Conservation (phyloP, 2,888 invertebrate species). For the Reticulitermes lucifugus region DNA sequence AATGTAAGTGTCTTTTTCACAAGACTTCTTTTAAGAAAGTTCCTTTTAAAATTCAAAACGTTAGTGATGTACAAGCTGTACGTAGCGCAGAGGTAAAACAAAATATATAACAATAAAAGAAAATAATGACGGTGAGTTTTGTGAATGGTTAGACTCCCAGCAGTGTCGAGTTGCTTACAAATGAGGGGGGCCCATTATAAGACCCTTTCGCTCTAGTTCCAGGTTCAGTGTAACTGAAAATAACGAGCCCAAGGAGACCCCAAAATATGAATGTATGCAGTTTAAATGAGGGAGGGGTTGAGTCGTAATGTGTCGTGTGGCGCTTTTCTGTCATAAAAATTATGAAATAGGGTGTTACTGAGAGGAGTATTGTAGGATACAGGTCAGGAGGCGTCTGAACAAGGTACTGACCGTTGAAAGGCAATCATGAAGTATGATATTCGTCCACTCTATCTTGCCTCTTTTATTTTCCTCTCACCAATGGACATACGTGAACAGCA, state of each 20-base stretch:
- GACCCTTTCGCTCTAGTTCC: background rate
- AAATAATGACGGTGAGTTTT: background rate
- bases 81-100: background rate
- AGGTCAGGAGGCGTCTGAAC: too few species aligned
- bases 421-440: background rate
- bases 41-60: background rate
- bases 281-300: background rate
- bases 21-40: background rate
- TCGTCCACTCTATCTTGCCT: too few species aligned
- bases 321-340: background rate
- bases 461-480: too few species aligned
- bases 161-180: constrained; percentile 23
- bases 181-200: background rate
- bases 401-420: background rate
- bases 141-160: constrained; percentile 19
- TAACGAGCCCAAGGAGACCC: constrained; percentile 8
- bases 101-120: background rate
- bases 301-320: background rate
- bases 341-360: background rate
- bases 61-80: background rate
- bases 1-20: too few species aligned
- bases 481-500: too few species aligned
- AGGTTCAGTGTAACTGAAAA: background rate
- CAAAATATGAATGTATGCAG: constrained; percentile 19
- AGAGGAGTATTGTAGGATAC: background rate